Evolutionary conservation across 1,140 invertebrate genomes (phyloP).

Genomic region (Diachasma alloeum): DNA sequence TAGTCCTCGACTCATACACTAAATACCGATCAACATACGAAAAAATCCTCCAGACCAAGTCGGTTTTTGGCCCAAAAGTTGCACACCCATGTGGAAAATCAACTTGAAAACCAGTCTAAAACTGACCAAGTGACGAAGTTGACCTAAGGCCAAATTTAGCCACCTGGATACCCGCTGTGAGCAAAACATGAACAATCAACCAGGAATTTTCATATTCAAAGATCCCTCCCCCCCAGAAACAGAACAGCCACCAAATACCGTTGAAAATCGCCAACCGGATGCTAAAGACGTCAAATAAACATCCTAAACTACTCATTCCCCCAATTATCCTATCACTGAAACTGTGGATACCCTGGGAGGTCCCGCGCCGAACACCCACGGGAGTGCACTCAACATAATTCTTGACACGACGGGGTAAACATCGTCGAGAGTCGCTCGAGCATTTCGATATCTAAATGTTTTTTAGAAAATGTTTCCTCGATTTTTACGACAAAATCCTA

Average conservation of each 20-base stretch:
- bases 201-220: background rate
- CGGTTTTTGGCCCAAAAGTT: too few species aligned
- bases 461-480: background rate
- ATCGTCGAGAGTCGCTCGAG: background rate
- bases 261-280: background rate
- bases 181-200: background rate
- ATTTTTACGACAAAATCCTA: too few species aligned
- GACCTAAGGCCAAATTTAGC: too few species aligned
- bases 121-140: background rate
- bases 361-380: background rate
- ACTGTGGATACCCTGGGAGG: background rate
- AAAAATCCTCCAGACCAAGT: too few species aligned
- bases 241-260: background rate
- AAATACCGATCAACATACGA: too few species aligned
- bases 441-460: background rate
- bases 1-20: too few species aligned
- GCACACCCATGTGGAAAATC: too few species aligned
- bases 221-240: background rate
- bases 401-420: background rate
- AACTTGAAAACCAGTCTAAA: background rate
- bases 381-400: background rate
- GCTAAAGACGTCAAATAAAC: conserved; percentile 11
- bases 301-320: background rate
- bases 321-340: conserved; percentile 16
- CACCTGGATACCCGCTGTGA: background rate